A percentile compares a stretch with the other conserved stretches of the same genome.
phyloP scores from a whole-genome alignment of 2,797 vertebrate genomes.

The Arvicola amphibius region DNA sequence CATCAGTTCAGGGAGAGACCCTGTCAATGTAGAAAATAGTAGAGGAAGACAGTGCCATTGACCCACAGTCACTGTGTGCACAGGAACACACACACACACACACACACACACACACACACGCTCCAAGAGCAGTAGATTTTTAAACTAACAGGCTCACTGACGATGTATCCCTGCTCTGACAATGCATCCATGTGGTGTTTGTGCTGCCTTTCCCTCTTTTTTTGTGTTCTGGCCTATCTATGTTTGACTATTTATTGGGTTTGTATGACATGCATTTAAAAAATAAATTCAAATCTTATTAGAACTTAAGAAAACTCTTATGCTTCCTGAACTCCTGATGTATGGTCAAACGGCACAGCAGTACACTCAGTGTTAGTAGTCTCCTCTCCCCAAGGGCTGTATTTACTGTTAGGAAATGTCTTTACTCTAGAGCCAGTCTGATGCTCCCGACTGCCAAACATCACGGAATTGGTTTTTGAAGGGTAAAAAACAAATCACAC shows the following conservation, averaged over 20 bases:
- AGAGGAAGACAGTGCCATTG: neutral
- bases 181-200: too few species aligned
- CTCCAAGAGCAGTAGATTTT: neutral
- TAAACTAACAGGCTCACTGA: neutral
- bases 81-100: neutral
- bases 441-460: neutral
- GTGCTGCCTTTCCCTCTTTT: neutral
- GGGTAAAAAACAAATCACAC: neutral
- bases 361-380: neutral
- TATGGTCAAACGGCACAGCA: neutral
- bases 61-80: neutral
- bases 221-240: neutral
- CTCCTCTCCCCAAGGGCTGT: neutral
- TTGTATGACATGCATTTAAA: neutral
- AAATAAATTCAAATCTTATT: conserved; percentile 27
- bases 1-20: neutral
- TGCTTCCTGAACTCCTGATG: neutral
- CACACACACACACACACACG: neutral
- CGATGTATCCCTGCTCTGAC: neutral
- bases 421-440: neutral
- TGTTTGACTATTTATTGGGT: conserved; percentile 42
- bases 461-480: neutral
- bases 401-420: conserved; percentile 44
- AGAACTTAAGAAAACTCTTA: neutral
- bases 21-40: neutral